A percentile compares a stretch with the other conserved stretches of the same genome.
phyloP scores from a whole-genome alignment of 2,113 vertebrate genomes.

The Ornithorhynchus anatinus region DNA sequence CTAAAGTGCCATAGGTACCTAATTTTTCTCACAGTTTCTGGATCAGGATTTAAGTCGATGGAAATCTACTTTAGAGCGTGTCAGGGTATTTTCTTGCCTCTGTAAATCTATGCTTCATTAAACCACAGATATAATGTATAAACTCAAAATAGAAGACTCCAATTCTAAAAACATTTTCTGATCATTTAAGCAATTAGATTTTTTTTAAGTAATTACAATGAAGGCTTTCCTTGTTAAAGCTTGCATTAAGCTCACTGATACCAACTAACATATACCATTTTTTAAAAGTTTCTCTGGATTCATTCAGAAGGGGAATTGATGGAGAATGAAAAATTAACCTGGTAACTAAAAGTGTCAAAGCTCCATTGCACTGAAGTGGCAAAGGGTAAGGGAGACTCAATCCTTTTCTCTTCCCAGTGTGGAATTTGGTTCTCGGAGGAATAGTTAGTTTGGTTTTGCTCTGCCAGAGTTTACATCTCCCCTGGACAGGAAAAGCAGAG shows the following conservation, averaged over 20 bases:
- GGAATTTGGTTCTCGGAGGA: neutral
- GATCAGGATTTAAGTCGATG: too few relatives aligned
- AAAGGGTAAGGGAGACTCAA: neutral
- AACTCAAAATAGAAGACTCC: too few relatives aligned
- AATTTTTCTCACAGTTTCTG: too few relatives aligned
- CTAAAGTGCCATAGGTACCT: too few relatives aligned
- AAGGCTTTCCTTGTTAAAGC: neutral
- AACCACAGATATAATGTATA: too few relatives aligned
- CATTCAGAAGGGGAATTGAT: neutral
- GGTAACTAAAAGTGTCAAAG: too few relatives aligned
- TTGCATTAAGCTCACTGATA: neutral
- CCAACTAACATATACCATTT: neutral
- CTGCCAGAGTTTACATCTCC: neutral
- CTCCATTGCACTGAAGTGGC: neutral
- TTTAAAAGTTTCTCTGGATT: neutral
- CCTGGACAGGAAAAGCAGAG: neutral
- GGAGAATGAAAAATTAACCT: neutral
- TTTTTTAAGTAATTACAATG: neutral
- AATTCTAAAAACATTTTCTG: too few relatives aligned
- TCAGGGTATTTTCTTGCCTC: too few relatives aligned
- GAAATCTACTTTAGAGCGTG: too few relatives aligned
- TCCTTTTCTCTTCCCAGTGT: neutral
- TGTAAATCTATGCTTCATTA: too few relatives aligned
- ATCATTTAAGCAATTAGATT: conserved; percentile 22
- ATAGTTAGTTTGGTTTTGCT: neutral